Percentiles rank a stretch among this genome's conserved stretches.
These are phyloP conservation scores for Noctua janthe DNA, from an alignment of 2,888 invertebrate species.

Conservation along the genomic window DNA sequence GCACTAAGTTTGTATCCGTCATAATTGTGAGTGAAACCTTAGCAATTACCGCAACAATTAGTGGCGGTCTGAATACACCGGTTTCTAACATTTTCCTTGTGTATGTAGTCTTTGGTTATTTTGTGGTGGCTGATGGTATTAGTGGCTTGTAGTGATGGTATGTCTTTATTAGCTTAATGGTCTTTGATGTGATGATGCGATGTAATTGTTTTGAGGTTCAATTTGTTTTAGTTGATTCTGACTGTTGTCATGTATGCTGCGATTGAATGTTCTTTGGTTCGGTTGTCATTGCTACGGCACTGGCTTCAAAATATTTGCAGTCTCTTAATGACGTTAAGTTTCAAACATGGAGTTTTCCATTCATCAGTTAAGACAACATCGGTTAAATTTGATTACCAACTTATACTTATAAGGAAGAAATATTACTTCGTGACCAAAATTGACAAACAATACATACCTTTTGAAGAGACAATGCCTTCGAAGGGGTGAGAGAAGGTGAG, in stretches of 20 bases:
- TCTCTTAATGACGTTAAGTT: background rate
- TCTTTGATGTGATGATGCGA: background rate
- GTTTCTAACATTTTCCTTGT: slow-evolving; percentile 66
- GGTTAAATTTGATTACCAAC: background rate
- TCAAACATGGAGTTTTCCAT: background rate
- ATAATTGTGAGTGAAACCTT: slow-evolving; percentile 89
- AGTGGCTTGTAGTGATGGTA: slow-evolving; percentile 16
- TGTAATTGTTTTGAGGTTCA: too few relatives aligned
- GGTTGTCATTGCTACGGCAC: background rate
- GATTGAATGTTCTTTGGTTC: background rate
- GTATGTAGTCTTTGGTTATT: slow-evolving; percentile 37
- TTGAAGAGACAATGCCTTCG: slow-evolving; percentile 97
- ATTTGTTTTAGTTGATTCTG: background rate
- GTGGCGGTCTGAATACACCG: slow-evolving; percentile 86
- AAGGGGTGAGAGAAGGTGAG: slow-evolving; percentile 97
- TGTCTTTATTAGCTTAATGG: slow-evolving; percentile 14
- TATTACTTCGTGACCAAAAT: slow-evolving; percentile 21
- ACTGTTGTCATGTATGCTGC: background rate
- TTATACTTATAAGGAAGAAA: background rate
- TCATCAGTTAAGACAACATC: background rate
- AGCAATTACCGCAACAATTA: slow-evolving; percentile 88
- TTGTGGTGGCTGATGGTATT: slow-evolving; percentile 37
- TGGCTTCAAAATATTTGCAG: background rate
- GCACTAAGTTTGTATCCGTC: slow-evolving; percentile 86
- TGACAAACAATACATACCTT: slow-evolving; percentile 88